Conservation (phyloP, 2,888 invertebrate genomes). For the Mimas tiliae region DNA sequence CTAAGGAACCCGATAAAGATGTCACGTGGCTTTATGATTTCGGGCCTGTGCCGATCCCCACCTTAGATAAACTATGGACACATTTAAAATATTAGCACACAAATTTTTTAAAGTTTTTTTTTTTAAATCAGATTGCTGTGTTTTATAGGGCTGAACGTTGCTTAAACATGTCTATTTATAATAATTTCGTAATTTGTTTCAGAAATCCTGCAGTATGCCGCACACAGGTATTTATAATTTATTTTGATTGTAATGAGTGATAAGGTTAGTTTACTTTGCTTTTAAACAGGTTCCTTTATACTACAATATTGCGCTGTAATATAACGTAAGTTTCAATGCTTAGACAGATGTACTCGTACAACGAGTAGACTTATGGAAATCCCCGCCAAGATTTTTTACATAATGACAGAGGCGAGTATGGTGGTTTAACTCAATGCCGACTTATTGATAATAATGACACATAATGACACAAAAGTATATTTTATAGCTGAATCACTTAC, state of each 20-base stretch:
- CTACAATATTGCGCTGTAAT: too few species aligned
- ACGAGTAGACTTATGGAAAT: too few species aligned
- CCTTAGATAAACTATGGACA: conserved; percentile 54
- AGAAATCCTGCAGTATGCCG: conserved; percentile 64
- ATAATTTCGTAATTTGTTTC: conserved; percentile 40
- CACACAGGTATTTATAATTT: conserved; percentile 67
- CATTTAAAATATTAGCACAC: conserved; percentile 40
- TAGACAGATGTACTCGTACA: too few species aligned
- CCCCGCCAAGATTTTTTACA: too few species aligned
- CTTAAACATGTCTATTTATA: conserved; percentile 30
- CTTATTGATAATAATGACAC: too few species aligned
- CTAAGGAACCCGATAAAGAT: conserved; percentile 68
- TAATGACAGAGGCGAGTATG: too few species aligned
- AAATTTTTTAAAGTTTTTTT: conserved; percentile 25
- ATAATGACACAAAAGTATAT: too few species aligned
- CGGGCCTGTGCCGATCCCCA: conserved; percentile 51
- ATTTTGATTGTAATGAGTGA: background rate
- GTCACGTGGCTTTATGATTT: conserved; percentile 70
- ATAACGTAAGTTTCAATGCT: too few species aligned
- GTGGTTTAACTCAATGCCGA: too few species aligned
- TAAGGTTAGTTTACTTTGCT: background rate
- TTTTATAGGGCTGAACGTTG: conserved; percentile 9
- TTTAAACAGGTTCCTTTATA: too few species aligned
- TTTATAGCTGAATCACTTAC: too few species aligned
- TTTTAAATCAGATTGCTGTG: background rate